Evolutionary conservation across 1,140 invertebrate genomes (phyloP).

Genomic region (Drosophila dunni): DNA sequence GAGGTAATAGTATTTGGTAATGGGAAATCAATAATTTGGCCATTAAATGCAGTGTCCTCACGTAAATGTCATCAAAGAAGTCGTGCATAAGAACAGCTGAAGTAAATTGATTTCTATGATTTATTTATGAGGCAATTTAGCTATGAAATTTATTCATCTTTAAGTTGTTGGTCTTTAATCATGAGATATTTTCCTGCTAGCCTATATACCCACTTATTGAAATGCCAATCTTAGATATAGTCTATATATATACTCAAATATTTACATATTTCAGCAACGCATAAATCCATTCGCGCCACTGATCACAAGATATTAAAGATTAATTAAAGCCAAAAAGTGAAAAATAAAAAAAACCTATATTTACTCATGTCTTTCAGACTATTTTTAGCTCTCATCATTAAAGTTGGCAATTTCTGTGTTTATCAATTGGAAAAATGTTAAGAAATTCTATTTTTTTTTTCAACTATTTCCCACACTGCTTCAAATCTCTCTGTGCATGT

Average conservation of each 20-base stretch:
- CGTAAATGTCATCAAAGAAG: slow-evolving; percentile 27
- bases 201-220: background rate
- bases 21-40: slow-evolving; percentile 63
- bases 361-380: slow-evolving; percentile 24
- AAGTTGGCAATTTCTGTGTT: slow-evolving; percentile 35
- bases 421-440: slow-evolving; percentile 51
- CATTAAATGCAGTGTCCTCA: slow-evolving; percentile 54
- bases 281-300: slow-evolving; percentile 69
- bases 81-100: slow-evolving; percentile 8
- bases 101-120: slow-evolving; percentile 10
- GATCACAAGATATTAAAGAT: slow-evolving; percentile 57
- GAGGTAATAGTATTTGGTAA: slow-evolving; percentile 33
- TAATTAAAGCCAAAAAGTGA: slow-evolving; percentile 61
- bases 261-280: slow-evolving; percentile 54
- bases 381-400: slow-evolving; percentile 62
- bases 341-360: background rate
- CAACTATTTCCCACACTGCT: too few species aligned
- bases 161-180: background rate
- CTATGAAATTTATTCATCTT: background rate
- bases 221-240: background rate
- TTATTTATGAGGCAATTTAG: background rate
- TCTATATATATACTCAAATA: slow-evolving; percentile 40
- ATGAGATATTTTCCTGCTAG: background rate
- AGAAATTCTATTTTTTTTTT: slow-evolving; percentile 21
- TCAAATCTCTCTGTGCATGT: slow-evolving; percentile 39